A percentile compares a stretch with the other conserved stretches of the same genome.
phyloP scores from a whole-genome alignment of 2,888 invertebrate species.

The Agriotes lineatus region DNA sequence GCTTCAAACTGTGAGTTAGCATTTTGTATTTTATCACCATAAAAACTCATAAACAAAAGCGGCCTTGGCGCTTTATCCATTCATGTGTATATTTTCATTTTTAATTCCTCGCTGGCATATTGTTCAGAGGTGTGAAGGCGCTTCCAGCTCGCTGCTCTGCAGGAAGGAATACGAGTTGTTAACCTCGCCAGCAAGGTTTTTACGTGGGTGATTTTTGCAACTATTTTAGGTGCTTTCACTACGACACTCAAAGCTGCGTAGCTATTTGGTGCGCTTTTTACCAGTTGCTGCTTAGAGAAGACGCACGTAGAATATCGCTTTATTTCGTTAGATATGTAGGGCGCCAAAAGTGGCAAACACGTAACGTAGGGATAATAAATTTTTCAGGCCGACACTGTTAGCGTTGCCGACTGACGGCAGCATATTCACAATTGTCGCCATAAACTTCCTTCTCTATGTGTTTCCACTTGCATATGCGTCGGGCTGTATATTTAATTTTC shows the following conservation, averaged over 20 bases:
- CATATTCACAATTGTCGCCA: neutral
- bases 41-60: neutral
- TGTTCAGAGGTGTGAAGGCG: slow-evolving; percentile 12
- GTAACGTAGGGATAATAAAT: slow-evolving; percentile 30
- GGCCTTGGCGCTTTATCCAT: slow-evolving; percentile 1
- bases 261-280: neutral
- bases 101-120: neutral
- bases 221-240: slow-evolving; percentile 19
- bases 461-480: neutral
- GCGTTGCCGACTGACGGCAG: neutral
- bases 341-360: slow-evolving; percentile 27
- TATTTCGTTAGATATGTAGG: slow-evolving; percentile 14
- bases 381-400: slow-evolving; percentile 22
- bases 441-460: neutral
- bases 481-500: too few species aligned
- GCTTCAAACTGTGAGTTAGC: too few species aligned
- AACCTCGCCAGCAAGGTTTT: slow-evolving; percentile 28
- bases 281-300: neutral
- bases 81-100: neutral
- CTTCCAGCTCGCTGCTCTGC: slow-evolving; percentile 12
- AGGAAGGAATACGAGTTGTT: slow-evolving; percentile 14
- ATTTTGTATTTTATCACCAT: neutral
- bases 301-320: neutral
- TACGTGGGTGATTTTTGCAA: slow-evolving; percentile 25
- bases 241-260: neutral